Evolutionary conservation across 1,140 invertebrate species (phyloP), one percentile per base, ranked within the genome.

Genomic region (Papilio polyxenes): DNA sequence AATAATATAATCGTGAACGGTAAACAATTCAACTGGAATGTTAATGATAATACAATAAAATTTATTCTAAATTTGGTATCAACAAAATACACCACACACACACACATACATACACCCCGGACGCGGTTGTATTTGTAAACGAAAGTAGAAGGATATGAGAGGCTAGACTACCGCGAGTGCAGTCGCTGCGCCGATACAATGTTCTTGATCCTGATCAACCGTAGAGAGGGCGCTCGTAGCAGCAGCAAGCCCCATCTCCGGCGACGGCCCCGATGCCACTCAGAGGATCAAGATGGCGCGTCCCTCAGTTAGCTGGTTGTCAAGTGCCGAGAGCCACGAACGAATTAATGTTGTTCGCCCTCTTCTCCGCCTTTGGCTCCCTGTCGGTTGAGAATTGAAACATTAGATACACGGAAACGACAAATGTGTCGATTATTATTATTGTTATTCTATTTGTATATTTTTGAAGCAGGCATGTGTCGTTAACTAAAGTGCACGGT

Each of bases 321-420:
- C 94, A 95, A 93, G 94, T 95, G 92, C 94, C 94, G 89, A 95
- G 94, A 91, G 94, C 91, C 89, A 95, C 92, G 91, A 94, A 95
- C 86, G 94, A 94, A 87, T 88, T 95, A 95, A 95, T 95, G 94
- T 89, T 95, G 94, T 94, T 95, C 94, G 93, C 89, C 88, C 94
- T 95, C 94, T 95, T 95, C 94, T 95, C 94, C 94, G 93, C 92
- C 90, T 95, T 95, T 95, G 94, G 93, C 92, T 95, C 94, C 94
- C 94, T 95, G 92, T 49, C 76, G 82, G 78, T 9, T 10, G 88
- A 51, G 85, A 81, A 82, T 80, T 11, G 69, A 10, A 82, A 44
- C 51, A 72, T 88, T 85, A 89, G 23, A 74, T 49, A 10, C 15
- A 44, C 56, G 5, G 13, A 48, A 75, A 51, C 8, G 9, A 56